Percentiles rank a stretch among this genome's conserved stretches.
Evolutionary conservation across 2,888 invertebrate genomes (phyloP).

Genomic region (Minunthozetes semirufus): DNA sequence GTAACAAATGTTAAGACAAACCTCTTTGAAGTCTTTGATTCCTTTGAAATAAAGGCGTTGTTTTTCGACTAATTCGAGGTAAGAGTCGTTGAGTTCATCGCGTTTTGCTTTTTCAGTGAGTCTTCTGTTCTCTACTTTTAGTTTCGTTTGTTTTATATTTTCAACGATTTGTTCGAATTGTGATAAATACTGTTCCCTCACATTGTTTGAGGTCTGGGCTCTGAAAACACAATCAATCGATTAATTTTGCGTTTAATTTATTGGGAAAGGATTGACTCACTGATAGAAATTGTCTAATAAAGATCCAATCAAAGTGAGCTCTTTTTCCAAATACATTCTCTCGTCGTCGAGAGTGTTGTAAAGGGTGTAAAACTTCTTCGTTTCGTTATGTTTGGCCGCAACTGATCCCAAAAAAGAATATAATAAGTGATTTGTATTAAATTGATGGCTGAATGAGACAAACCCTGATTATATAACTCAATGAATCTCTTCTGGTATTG

Average conservation of each 20-base stretch:
- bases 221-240: constrained; percentile 50
- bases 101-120: constrained; percentile 62
- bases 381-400: constrained; percentile 89
- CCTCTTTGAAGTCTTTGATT: constrained; percentile 65
- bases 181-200: constrained; percentile 78
- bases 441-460: constrained; percentile 32
- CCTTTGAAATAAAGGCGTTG: constrained; percentile 69
- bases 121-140: constrained; percentile 61
- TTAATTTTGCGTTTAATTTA: not conserved
- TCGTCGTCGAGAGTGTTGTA: constrained; percentile 93
- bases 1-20: constrained; percentile 7
- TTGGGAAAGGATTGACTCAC: constrained; percentile 12
- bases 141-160: constrained; percentile 76
- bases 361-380: constrained; percentile 91
- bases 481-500: constrained; percentile 94
- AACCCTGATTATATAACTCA: constrained; percentile 78
- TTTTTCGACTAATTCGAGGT: constrained; percentile 56
- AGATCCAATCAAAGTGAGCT: constrained; percentile 54
- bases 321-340: constrained; percentile 84
- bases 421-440: not conserved
- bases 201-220: constrained; percentile 67
- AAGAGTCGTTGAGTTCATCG: constrained; percentile 58
- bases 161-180: constrained; percentile 85
- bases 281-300: constrained; percentile 49
- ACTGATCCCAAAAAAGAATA: constrained; percentile 57